phyloP scores from a whole-genome alignment of 2,888 invertebrate species.

The Syrista parreyssii region DNA sequence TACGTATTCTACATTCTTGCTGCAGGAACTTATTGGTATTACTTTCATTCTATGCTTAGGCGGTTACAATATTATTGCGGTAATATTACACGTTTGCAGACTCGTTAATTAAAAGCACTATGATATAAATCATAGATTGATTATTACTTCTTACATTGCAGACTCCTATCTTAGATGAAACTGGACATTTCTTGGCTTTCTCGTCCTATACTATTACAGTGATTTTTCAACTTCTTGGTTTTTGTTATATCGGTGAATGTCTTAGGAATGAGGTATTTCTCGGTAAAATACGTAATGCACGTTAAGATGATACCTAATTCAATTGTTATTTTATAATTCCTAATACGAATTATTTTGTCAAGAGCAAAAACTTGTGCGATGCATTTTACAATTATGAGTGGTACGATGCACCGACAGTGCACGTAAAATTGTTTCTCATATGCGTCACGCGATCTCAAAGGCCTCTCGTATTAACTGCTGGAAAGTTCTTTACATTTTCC shows the following conservation, averaged over 20 bases:
- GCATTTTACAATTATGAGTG: slow-evolving; percentile 68
- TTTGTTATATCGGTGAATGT: slow-evolving; percentile 36
- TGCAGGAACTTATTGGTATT: too few species aligned
- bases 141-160: too few species aligned
- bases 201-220: slow-evolving; percentile 24
- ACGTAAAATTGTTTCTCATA: slow-evolving; percentile 63
- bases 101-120: too few species aligned
- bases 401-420: slow-evolving; percentile 57
- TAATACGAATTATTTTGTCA: slow-evolving; percentile 5
- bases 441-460: slow-evolving; percentile 67
- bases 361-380: slow-evolving; percentile 65
- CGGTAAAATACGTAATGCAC: too few species aligned
- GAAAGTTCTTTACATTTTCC: slow-evolving; percentile 68
- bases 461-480: slow-evolving; percentile 67
- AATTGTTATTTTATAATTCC: not conserved
- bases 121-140: too few species aligned
- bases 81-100: too few species aligned
- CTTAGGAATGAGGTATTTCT: slow-evolving; percentile 31
- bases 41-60: too few species aligned
- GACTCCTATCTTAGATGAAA: too few species aligned
- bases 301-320: too few species aligned
- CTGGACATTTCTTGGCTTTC: slow-evolving; percentile 10
- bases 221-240: slow-evolving; percentile 29
- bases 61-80: too few species aligned
- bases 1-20: too few species aligned